These are phyloP conservation scores for Trissonchulus latispiculum DNA, from an alignment of 2,888 invertebrate species.

Conservation along the genomic window DNA sequence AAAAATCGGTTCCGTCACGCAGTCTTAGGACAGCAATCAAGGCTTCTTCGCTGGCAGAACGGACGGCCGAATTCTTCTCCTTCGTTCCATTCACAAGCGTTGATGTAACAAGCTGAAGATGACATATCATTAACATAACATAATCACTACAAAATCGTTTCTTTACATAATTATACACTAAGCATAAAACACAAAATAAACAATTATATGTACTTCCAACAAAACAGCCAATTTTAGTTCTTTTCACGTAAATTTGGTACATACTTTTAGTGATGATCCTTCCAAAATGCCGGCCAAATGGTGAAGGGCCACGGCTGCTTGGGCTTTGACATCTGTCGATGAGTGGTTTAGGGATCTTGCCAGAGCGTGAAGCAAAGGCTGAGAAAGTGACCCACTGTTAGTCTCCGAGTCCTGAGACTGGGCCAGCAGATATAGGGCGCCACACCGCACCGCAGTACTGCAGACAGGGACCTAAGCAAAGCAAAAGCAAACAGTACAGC, in stretches of 20 bases:
- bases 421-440: not conserved
- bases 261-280: slow-evolving; percentile 16
- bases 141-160: too few relatives aligned
- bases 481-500: too few relatives aligned
- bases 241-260: too few relatives aligned
- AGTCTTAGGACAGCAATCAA: slow-evolving; percentile 72
- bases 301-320: slow-evolving; percentile 68
- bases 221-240: too few relatives aligned
- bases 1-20: slow-evolving; percentile 53
- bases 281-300: slow-evolving; percentile 56
- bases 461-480: slow-evolving; percentile 57
- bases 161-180: too few relatives aligned
- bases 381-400: too few relatives aligned
- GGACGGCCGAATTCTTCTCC: slow-evolving; percentile 91
- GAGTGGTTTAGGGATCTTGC: slow-evolving; percentile 63
- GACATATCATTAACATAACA: too few relatives aligned
- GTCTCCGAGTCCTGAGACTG: too few relatives aligned
- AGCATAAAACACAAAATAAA: too few relatives aligned
- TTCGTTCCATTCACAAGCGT: slow-evolving; percentile 94
- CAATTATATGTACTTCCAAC: too few relatives aligned
- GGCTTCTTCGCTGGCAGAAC: slow-evolving; percentile 83
- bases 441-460: not conserved
- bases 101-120: slow-evolving; percentile 58
- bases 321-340: slow-evolving; percentile 85
- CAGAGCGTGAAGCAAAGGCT: slow-evolving; percentile 59